Evolutionary conservation across 2,797 vertebrate genomes (phyloP), one percentile per base, ranked within the genome.

Genomic region (Thripadectes ignobilis): DNA sequence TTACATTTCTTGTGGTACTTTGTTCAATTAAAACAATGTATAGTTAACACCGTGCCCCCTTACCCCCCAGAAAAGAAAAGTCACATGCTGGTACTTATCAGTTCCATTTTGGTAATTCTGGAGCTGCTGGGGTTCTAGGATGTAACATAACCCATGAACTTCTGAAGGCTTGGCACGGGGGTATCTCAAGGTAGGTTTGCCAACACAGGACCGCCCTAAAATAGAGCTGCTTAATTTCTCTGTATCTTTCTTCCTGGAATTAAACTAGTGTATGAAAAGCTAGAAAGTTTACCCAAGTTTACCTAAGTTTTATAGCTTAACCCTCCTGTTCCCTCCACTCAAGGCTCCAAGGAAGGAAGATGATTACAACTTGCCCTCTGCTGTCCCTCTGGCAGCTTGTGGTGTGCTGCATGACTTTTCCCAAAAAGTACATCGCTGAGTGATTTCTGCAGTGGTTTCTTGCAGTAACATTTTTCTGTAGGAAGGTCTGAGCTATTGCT

Each of bases 1-100:
- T 71, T 78, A 8, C 9, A 5, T 52, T 61, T 65, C 7, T 34
- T 41, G 17, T 6, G 61, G 34, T 29, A 9, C 2, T 67, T 30
- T 46, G 16, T 77, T 76, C 6, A 17, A 1, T 57, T 68, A 41
- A 41, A 52, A 34, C 5, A 10, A 13, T 43, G 3, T 38, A 12
- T 6, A 45, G 57, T 76, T 2, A 45, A 26, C 14, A 49, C 41
- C 30, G 5, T 11, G 17, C 26, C 8, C 9, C 9, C 20, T 45
- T 45, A 21, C 43, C 43, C 43, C 43, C 20, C 10, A 21, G 21
- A 8, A 20, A 82, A 38, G 3, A 2, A 23, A 69, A 38, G 3
- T 2, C 17, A 20, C 3, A 0, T 27, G 6, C 17, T 62, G 19
- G 2, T 65, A 32, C 20, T 72, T 65, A 26, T 11, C 9, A 10